phyloP scores from a whole-genome alignment of 2,113 vertebrate genomes.

The Eleginops maclovinus region DNA sequence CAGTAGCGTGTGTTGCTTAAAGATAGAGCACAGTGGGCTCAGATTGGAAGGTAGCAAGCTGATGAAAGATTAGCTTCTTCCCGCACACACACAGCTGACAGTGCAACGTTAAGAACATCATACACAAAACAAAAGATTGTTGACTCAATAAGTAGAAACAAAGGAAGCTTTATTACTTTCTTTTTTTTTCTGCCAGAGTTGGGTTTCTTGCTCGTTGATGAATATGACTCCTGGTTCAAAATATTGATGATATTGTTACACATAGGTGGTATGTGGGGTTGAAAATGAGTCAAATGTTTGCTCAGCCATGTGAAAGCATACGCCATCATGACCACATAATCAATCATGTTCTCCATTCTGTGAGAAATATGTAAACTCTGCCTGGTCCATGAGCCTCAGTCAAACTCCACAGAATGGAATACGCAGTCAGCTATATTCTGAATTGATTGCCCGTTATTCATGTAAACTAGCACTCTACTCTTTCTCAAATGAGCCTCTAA shows the following conservation, averaged over 20 bases:
- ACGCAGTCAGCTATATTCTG: slow-evolving; percentile 28
- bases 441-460: slow-evolving; percentile 42
- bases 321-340: slow-evolving; percentile 27
- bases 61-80: slow-evolving; percentile 63
- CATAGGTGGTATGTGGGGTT: neutral
- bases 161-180: neutral
- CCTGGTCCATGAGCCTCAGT: slow-evolving; percentile 10
- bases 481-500: slow-evolving; percentile 32
- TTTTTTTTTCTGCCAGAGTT: neutral
- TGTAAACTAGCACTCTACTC: slow-evolving; percentile 18
- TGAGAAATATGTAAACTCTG: slow-evolving; percentile 39
- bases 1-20: slow-evolving; percentile 46
- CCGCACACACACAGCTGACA: neutral
- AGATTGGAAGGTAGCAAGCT: slow-evolving; percentile 58
- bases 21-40: slow-evolving; percentile 60
- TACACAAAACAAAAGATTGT: slow-evolving; percentile 35
- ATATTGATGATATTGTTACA: slow-evolving; percentile 6
- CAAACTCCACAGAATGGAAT: slow-evolving; percentile 31
- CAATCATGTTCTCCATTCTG: slow-evolving; percentile 15
- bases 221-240: slow-evolving; percentile 3
- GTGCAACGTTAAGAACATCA: slow-evolving; percentile 18
- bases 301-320: slow-evolving; percentile 12
- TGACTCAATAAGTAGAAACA: slow-evolving; percentile 10
- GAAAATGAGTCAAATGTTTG: slow-evolving; percentile 25
- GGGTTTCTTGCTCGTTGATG: slow-evolving; percentile 10